Conservation (phyloP, 2,113 vertebrate species). For the Ornithorhynchus anatinus region DNA sequence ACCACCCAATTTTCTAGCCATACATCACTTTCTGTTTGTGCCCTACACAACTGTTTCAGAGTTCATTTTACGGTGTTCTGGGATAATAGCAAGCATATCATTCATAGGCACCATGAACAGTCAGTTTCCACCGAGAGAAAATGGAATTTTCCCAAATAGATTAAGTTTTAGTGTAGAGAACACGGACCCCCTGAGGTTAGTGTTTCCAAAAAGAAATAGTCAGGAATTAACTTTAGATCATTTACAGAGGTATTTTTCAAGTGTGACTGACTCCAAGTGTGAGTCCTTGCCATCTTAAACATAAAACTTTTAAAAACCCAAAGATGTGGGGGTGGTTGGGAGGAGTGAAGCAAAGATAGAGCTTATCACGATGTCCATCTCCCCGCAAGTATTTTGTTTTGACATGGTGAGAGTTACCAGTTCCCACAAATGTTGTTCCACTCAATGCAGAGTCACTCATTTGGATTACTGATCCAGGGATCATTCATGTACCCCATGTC, state of each 20-base stretch:
- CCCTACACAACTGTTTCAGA: conserved; percentile 22
- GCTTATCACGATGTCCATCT: neutral
- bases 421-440: too few relatives aligned
- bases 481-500: too few relatives aligned
- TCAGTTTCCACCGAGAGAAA: conserved; percentile 35
- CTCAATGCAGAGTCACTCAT: too few relatives aligned
- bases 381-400: too few relatives aligned
- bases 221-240: conserved; percentile 47
- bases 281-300: neutral
- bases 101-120: conserved; percentile 28
- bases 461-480: too few relatives aligned
- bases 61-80: conserved; percentile 34
- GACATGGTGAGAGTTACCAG: too few relatives aligned
- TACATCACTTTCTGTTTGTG: neutral
- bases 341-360: neutral
- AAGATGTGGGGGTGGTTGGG: neutral
- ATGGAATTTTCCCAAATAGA: conserved; percentile 44
- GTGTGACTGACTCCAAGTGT: conserved; percentile 37
- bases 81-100: conserved; percentile 21
- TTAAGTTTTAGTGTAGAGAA: conserved; percentile 43
- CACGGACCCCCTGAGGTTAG: conserved; percentile 37
- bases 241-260: conserved; percentile 46
- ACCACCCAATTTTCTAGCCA: neutral
- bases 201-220: conserved; percentile 44
- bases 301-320: neutral